phyloP scores from a whole-genome alignment of 2,113 vertebrate genomes.

The Carlito syrichta region DNA sequence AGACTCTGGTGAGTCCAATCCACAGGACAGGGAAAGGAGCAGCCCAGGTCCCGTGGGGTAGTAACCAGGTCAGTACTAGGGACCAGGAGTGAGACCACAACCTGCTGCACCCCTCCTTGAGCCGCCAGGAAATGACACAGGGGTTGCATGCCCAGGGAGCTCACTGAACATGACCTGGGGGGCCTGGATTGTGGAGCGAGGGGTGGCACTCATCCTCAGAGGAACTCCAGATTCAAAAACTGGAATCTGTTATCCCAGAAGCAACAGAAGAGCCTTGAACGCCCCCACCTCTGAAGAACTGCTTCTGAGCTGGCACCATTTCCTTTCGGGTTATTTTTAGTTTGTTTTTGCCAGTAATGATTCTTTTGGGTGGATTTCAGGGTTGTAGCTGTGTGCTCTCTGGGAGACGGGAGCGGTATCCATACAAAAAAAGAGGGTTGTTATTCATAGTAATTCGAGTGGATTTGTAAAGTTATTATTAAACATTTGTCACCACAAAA shows the following conservation, averaged over 20 bases:
- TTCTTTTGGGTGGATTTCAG: conserved; percentile 72
- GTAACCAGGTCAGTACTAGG: not conserved
- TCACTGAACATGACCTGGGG: not conserved
- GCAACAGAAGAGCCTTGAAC: not conserved
- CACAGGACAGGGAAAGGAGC: not conserved
- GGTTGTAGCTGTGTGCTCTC: conserved; percentile 68
- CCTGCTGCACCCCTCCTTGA: not conserved
- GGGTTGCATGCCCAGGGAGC: not conserved
- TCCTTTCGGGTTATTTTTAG: conserved; percentile 69
- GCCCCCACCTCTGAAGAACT: conserved; percentile 4
- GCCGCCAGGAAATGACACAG: not conserved
- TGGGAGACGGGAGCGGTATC: conserved; percentile 47
- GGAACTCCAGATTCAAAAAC: not conserved
- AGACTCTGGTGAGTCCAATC: not conserved
- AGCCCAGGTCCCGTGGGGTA: not conserved
- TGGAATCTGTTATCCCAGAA: not conserved
- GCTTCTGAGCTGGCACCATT: conserved; percentile 37
- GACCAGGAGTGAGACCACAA: not conserved
- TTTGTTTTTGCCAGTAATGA: conserved; percentile 73
- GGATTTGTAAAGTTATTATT: conserved; percentile 76
- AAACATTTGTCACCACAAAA: conserved; percentile 72
- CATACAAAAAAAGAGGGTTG: conserved; percentile 18
- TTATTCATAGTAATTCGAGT: conserved; percentile 73
- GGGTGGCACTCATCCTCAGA: not conserved
- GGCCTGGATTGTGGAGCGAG: not conserved